Evolutionary conservation across 2,113 vertebrate genomes (phyloP), one percentile per base, ranked within the genome.

Genomic region (Calonectris borealis): DNA sequence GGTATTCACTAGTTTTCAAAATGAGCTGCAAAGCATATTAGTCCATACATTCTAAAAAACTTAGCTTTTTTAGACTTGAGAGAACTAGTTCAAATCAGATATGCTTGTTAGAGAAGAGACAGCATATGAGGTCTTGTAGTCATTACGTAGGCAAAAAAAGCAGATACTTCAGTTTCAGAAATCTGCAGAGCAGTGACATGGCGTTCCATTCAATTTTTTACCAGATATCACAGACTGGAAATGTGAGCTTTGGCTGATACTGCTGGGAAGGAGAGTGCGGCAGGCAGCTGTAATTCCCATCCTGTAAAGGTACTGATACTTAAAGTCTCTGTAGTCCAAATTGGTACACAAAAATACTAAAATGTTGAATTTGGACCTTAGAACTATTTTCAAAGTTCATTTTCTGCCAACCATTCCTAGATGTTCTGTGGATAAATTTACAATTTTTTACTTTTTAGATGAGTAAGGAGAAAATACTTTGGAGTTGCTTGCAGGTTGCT

Each of bases 131-230:
- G 4, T 69, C 66, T 80, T 80, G 9, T 7, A 93, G 64, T 73
- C 77, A 61, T 61, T 76, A 16, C n/a, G 6, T 61, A 94, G 85
- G 38, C 48, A 62, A 75, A 70, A 84, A 54, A 66, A 81, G 64
- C 88, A 88, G 92, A 46, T 87, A 80, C 66, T 87, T 87, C 58
- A 94, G 91, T 70, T 84, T 77, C 85, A 90, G 94, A 93, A 93
- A 91, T 89, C 91, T 85, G 82, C 96, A 96, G 96, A 97, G 95
- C 83, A 94, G 96, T 97, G 95, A 97, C 94, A 55, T 97, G 96
- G 91, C 96, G 2, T 97, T 96, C 96, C 96, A 95, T 97, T 97
- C 96, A 97, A 96, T 97, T 96, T 96, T 97, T 97, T 93, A 96
- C 96, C 96, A 97, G 94, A 96, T 97, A 90, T 97, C 94, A 97